Conservation (phyloP, 2,888 invertebrate species). For the Dysmachus trigonus region DNA sequence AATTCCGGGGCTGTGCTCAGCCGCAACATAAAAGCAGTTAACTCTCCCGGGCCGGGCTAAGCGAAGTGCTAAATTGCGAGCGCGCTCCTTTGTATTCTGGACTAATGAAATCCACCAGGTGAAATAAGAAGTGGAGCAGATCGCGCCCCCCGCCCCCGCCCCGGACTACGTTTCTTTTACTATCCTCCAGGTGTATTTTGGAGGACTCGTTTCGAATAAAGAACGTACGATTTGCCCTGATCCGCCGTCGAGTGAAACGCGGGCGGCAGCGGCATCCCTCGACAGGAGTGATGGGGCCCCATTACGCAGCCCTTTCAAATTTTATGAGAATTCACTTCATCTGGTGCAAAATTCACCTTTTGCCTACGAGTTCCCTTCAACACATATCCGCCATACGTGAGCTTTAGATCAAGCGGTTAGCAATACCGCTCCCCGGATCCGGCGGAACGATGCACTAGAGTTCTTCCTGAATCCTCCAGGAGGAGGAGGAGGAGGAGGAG, state of each 20-base stretch:
- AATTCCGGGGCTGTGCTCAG: slow-evolving; percentile 21
- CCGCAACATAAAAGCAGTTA: slow-evolving; percentile 26
- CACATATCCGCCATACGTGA: not conserved
- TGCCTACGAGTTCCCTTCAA: not conserved
- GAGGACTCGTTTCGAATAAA: not conserved
- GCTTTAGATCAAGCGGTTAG: slow-evolving; percentile 11
- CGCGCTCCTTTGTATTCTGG: not conserved
- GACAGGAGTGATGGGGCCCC: not conserved
- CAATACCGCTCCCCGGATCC: not conserved
- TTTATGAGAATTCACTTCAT: slow-evolving; percentile 41
- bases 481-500: too few relatives aligned
- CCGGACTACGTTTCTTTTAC: not conserved
- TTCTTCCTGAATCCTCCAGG: not conserved
- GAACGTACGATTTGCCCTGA: not conserved
- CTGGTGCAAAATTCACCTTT: slow-evolving; percentile 43
- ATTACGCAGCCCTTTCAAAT: slow-evolving; percentile 32
- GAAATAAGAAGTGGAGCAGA: not conserved
- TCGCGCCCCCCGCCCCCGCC: not conserved
- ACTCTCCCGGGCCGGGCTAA: not conserved
- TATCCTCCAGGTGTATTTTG: not conserved
- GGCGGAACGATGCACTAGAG: not conserved
- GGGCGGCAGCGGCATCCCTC: not conserved
- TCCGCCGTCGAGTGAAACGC: not conserved
- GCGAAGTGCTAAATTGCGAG: slow-evolving; percentile 19
- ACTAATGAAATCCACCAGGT: slow-evolving; percentile 29